Conservation (phyloP, 1,140 invertebrate genomes). For the Drosophila bocki region DNA sequence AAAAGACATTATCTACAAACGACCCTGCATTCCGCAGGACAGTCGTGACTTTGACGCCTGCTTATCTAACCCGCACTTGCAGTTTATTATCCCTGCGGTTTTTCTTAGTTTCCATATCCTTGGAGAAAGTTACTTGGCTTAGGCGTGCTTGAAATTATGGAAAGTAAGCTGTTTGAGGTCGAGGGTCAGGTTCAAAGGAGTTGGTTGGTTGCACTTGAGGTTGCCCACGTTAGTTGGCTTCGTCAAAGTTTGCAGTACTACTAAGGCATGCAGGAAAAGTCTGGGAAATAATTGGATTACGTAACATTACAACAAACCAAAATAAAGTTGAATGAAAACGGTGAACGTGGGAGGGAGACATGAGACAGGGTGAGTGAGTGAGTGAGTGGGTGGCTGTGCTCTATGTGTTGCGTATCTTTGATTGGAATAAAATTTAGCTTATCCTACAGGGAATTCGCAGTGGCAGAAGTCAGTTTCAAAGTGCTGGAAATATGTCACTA, state of each 20-base stretch:
- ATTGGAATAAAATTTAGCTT: constrained; percentile 49
- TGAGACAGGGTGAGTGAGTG: constrained; percentile 10
- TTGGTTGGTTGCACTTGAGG: constrained; percentile 16
- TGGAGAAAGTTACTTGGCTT: constrained; percentile 59
- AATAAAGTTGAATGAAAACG: constrained; percentile 30
- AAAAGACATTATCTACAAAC: constrained; percentile 25
- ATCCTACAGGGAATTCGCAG: constrained; percentile 40
- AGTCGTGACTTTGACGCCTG: constrained; percentile 62
- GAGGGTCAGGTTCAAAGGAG: constrained; percentile 24
- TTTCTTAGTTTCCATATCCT: constrained; percentile 58
- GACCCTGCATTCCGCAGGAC: constrained; percentile 53
- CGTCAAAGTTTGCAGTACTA: constrained; percentile 26
- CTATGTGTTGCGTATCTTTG: constrained; percentile 33
- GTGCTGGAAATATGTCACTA: constrained; percentile 29
- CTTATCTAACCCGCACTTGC: constrained; percentile 48
- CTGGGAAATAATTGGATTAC: constrained; percentile 39
- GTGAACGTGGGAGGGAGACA: constrained; percentile 11
- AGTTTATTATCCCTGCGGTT: constrained; percentile 79
- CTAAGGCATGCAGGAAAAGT: constrained; percentile 24
- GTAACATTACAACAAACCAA: constrained; percentile 27
- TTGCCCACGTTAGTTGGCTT: constrained; percentile 50
- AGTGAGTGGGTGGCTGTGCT: constrained; percentile 12
- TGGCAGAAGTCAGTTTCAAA: constrained; percentile 16
- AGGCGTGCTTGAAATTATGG: constrained; percentile 73
- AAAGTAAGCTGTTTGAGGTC: constrained; percentile 65